These are phyloP conservation scores for Carpatolechia fugitivella DNA, from an alignment of 2,888 invertebrate species.

Conservation along the genomic window DNA sequence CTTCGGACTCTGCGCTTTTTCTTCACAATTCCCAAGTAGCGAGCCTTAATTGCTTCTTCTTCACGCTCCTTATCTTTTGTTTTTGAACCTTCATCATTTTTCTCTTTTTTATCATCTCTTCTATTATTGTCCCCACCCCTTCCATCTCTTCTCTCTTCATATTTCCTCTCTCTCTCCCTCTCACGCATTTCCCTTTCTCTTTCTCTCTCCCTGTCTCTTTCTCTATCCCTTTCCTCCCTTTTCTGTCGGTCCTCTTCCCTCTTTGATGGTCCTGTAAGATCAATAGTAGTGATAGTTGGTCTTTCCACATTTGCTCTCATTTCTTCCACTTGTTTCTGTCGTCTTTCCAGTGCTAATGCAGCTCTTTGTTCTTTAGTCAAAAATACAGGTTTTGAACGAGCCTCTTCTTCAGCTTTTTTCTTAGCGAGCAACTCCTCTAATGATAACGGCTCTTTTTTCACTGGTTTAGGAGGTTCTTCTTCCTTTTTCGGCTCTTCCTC, in stretches of 20 bases:
- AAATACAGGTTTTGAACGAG: slow-evolving; percentile 97
- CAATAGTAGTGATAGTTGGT: slow-evolving; percentile 59
- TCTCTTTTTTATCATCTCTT: slow-evolving; percentile 65
- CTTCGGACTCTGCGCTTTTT: slow-evolving; percentile 95
- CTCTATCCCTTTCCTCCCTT: slow-evolving; percentile 64
- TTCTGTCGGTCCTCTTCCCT: slow-evolving; percentile 71
- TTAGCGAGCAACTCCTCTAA: slow-evolving; percentile 96
- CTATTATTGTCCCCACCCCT: slow-evolving; percentile 55
- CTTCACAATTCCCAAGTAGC: slow-evolving; percentile 95
- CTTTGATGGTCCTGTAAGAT: slow-evolving; percentile 73
- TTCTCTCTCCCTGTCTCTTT: slow-evolving; percentile 62
- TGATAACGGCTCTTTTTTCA: slow-evolving; percentile 90
- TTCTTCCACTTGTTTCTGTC: slow-evolving; percentile 93
- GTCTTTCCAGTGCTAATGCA: slow-evolving; percentile 90
- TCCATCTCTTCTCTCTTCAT: slow-evolving; percentile 72
- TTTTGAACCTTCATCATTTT: slow-evolving; percentile 74
- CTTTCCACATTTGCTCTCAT: slow-evolving; percentile 83
- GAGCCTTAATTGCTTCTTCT: slow-evolving; percentile 95
- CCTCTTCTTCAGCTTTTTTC: slow-evolving; percentile 97
- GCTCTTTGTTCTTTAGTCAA: slow-evolving; percentile 97
- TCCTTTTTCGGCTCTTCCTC: slow-evolving; percentile 64
- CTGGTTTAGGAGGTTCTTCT: slow-evolving; percentile 61
- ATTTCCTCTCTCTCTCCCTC: slow-evolving; percentile 65
- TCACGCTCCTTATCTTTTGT: slow-evolving; percentile 94
- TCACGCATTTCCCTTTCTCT: slow-evolving; percentile 69